Evolutionary conservation across 2,113 vertebrate genomes (phyloP).

Genomic region (Nansenia antarctica): DNA sequence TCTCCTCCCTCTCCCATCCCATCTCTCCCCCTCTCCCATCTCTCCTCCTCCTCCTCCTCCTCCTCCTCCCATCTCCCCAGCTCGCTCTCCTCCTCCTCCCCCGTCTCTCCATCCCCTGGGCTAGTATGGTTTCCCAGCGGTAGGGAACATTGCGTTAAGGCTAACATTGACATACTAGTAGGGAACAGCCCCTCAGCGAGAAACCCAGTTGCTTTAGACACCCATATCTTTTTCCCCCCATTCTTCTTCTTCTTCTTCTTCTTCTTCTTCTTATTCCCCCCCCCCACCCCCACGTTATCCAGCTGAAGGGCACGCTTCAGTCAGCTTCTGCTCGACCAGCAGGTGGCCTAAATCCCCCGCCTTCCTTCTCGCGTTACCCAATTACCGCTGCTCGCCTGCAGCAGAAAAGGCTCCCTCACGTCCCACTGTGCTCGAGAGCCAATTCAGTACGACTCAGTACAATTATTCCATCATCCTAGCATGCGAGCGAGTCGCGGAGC

Average conservation of each 20-base stretch:
- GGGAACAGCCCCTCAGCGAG: not conserved
- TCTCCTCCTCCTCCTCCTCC: not conserved
- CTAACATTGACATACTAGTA: constrained; percentile 13
- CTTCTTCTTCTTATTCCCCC: too few species aligned
- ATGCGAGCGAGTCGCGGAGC: too few species aligned
- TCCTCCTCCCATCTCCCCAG: not conserved
- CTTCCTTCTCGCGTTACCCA: constrained; percentile 45
- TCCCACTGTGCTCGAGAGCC: constrained; percentile 40
- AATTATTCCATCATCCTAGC: constrained; percentile 59
- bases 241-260: too few species aligned
- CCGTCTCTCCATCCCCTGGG: not conserved
- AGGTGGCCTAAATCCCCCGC: constrained; percentile 41
- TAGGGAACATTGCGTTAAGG: not conserved
- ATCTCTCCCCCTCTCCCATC: not conserved
- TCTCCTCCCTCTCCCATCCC: not conserved
- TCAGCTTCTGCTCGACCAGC: constrained; percentile 31
- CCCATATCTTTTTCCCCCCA: constrained; percentile 28
- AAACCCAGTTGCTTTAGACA: not conserved
- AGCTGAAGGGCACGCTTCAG: constrained; percentile 2
- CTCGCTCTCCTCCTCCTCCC: not conserved
- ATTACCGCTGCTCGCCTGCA: constrained; percentile 49
- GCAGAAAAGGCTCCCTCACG: constrained; percentile 33
- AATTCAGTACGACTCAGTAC: constrained; percentile 44
- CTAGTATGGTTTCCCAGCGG: constrained; percentile 13
- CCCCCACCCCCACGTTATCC: constrained; percentile 1